These are phyloP conservation scores for Phortica okadai DNA, from an alignment of 2,888 invertebrate genomes.

Conservation along the genomic window DNA sequence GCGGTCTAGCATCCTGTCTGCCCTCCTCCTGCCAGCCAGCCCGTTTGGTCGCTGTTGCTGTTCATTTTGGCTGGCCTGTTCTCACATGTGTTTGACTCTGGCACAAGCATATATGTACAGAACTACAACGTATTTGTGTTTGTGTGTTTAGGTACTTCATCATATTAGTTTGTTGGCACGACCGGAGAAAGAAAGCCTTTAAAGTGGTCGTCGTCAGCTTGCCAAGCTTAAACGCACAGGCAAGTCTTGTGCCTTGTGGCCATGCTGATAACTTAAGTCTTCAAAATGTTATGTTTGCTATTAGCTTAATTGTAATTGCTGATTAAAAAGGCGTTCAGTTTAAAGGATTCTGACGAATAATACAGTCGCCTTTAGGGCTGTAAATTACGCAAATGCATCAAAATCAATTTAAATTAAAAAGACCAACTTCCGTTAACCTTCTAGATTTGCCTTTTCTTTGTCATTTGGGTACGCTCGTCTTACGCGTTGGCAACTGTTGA, in stretches of 20 bases:
- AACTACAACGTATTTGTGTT: not conserved
- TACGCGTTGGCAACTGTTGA: not conserved
- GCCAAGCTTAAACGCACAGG: slow-evolving; percentile 27
- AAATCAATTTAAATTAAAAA: not conserved
- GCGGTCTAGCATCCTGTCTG: not conserved
- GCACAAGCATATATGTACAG: not conserved
- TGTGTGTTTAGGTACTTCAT: not conserved
- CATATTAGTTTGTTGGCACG: slow-evolving; percentile 42
- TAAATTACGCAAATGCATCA: not conserved
- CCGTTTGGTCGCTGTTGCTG: not conserved
- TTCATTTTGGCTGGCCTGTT: not conserved
- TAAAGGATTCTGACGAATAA: not conserved
- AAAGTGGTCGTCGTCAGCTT: not conserved
- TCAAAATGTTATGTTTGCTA: not conserved
- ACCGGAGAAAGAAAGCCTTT: slow-evolving; percentile 41
- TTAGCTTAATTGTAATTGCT: not conserved
- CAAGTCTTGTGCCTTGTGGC: slow-evolving; percentile 23
- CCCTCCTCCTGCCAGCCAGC: not conserved
- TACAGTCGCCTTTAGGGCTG: slow-evolving; percentile 5
- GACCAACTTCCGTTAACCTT: not conserved
- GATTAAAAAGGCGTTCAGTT: not conserved
- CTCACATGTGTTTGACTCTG: not conserved
- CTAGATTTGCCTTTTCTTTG: not conserved
- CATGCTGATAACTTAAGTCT: slow-evolving; percentile 21
- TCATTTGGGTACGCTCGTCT: not conserved